Evolutionary conservation across 2,113 vertebrate genomes (phyloP).

Genomic region (Maccullochella peelii): DNA sequence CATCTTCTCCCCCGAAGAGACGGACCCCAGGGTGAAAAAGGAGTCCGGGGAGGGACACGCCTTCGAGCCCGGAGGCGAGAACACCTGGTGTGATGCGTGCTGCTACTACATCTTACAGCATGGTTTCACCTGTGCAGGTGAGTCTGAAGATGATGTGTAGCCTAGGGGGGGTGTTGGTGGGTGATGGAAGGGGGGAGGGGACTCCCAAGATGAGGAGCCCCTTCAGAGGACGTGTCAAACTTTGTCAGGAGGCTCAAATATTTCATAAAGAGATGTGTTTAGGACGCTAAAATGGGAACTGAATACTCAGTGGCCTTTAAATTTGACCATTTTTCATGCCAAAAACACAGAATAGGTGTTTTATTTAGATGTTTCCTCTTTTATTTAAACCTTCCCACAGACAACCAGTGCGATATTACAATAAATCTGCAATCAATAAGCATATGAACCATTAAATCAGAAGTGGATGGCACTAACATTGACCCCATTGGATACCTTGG

Average conservation of each 20-base stretch:
- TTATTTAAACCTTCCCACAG: background rate
- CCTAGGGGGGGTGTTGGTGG: background rate
- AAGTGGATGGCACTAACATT: background rate
- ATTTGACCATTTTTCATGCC: background rate
- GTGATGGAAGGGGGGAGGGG: background rate
- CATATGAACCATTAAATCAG: background rate
- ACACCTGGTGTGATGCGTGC: conserved; percentile 84
- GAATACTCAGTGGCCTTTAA: background rate
- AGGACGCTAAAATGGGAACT: background rate
- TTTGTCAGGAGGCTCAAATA: background rate
- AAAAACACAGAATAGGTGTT: background rate
- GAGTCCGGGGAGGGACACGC: conserved; percentile 83
- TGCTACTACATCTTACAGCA: conserved; percentile 75
- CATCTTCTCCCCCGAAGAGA: conserved; percentile 78
- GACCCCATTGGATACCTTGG: background rate
- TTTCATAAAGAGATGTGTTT: background rate
- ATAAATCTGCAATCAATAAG: background rate
- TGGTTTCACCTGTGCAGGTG: conserved; percentile 82
- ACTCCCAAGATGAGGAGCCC: too few relatives aligned
- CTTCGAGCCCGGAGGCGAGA: conserved; percentile 63
- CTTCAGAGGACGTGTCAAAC: background rate
- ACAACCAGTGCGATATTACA: background rate
- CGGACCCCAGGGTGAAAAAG: conserved; percentile 79
- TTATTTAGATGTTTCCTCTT: background rate
- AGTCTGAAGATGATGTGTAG: conserved; percentile 30